Evolutionary conservation across 2,797 vertebrate species (phyloP).

Genomic region (Eupleurogrammus muticus): DNA sequence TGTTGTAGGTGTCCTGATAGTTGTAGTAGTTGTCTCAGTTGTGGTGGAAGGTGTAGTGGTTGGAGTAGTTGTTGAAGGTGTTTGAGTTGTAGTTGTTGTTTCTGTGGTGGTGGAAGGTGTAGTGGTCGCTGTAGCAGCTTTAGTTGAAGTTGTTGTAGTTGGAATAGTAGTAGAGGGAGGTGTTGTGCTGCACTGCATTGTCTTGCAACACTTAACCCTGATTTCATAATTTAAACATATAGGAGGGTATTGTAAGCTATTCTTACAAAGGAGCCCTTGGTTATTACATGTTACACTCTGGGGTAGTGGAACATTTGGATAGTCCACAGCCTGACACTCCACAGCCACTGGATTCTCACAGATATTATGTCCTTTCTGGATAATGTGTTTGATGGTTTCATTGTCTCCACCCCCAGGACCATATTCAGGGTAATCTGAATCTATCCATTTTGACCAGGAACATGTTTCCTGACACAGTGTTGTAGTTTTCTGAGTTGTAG

Average conservation of each 20-base stretch:
- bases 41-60: too few relatives aligned
- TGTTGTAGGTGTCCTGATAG: neutral
- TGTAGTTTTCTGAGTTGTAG: too few relatives aligned
- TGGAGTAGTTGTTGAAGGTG: neutral
- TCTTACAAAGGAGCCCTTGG: slow-evolving; percentile 63
- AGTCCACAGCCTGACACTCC: slow-evolving; percentile 56
- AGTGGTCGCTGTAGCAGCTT: neutral
- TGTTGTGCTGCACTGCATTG: slow-evolving; percentile 28
- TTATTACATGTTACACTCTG: slow-evolving; percentile 65
- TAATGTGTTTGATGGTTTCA: slow-evolving; percentile 66
- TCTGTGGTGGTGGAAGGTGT: neutral
- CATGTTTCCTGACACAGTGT: slow-evolving; percentile 56
- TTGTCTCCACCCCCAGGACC: slow-evolving; percentile 63
- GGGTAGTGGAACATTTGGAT: slow-evolving; percentile 41
- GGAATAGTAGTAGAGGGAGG: too few relatives aligned
- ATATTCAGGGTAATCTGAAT: slow-evolving; percentile 65
- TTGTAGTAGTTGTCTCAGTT: too few relatives aligned
- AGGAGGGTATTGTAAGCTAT: slow-evolving; percentile 56
- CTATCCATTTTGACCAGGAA: slow-evolving; percentile 73
- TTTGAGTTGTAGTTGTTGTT: neutral
- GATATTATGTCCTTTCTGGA: slow-evolving; percentile 56
- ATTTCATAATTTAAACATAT: slow-evolving; percentile 74
- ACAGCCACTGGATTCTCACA: slow-evolving; percentile 67
- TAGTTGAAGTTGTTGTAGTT: neutral
- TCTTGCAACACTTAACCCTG: slow-evolving; percentile 63